These are phyloP conservation scores for Furcifer pardalis DNA, from an alignment of 2,797 vertebrate species.

Conservation along the genomic window DNA sequence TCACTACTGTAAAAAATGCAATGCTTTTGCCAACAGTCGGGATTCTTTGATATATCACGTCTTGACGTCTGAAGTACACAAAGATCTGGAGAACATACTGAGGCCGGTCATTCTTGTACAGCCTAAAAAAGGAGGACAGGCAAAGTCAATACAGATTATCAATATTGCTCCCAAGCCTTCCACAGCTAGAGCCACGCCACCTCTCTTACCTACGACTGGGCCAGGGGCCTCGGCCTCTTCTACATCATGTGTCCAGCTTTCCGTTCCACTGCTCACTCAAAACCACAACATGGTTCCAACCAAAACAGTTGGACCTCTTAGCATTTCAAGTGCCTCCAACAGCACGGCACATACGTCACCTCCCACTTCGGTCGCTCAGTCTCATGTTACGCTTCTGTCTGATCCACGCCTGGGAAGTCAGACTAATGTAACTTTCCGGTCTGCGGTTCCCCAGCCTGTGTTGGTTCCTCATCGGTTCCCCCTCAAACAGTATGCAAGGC, in stretches of 20 bases:
- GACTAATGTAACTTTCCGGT: conserved; percentile 67
- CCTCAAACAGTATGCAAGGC: conserved; percentile 64
- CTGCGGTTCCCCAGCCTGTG: conserved; percentile 75
- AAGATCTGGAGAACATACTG: conserved; percentile 87
- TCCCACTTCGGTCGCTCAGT: conserved; percentile 47
- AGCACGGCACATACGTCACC: conserved; percentile 66
- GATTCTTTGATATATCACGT: conserved; percentile 94
- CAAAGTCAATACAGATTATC: conserved; percentile 69
- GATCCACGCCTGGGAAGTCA: conserved; percentile 75
- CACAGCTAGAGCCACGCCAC: not conserved
- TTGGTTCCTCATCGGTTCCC: conserved; percentile 78
- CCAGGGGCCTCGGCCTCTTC: conserved; percentile 22
- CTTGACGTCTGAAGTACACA: conserved; percentile 88
- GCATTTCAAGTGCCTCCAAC: conserved; percentile 65
- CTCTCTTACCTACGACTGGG: conserved; percentile 24
- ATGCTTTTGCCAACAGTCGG: conserved; percentile 81
- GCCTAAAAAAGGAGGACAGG: conserved; percentile 68
- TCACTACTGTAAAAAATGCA: conserved; percentile 92
- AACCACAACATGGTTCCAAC: conserved; percentile 53
- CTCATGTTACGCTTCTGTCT: conserved; percentile 76
- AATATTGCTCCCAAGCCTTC: conserved; percentile 79
- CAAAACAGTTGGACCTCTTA: conserved; percentile 39
- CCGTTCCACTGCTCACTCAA: conserved; percentile 70
- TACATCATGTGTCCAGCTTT: conserved; percentile 64
- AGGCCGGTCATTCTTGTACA: conserved; percentile 85